A percentile compares a stretch with the other conserved stretches of the same genome.
Conservation (phyloP, 1,140 invertebrate genomes). For the silkworm (Bombyx mori) region ASM3026992v2 NC_085120.1:7168501-7169000, state of each 20-base stretch:
- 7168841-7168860: too few species aligned
- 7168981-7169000: too few species aligned
- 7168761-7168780: constrained; percentile 15
- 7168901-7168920: too few species aligned
- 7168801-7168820: constrained; percentile 31
- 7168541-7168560: constrained; percentile 34
- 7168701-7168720: constrained; percentile 32
- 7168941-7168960: too few species aligned
- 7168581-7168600: constrained; percentile 7
- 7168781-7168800: constrained; percentile 22
- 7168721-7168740: constrained; percentile 20
- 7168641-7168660: constrained; percentile 3
- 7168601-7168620: constrained; percentile 11
- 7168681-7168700: constrained; percentile 16
- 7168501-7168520: constrained; percentile 34
- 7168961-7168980: too few species aligned
- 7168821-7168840: constrained; percentile 32
- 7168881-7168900: too few species aligned
- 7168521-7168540: constrained; percentile 22
- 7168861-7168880: too few species aligned
- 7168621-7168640: constrained; percentile 11
- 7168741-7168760: constrained; percentile 16
- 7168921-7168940: too few species aligned
- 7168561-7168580: constrained; percentile 17
- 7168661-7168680: constrained; percentile 4